These are phyloP conservation scores for Syngnathus rostellatus DNA, from an alignment of 2,797 vertebrate genomes.

Conservation along the genomic window DNA sequence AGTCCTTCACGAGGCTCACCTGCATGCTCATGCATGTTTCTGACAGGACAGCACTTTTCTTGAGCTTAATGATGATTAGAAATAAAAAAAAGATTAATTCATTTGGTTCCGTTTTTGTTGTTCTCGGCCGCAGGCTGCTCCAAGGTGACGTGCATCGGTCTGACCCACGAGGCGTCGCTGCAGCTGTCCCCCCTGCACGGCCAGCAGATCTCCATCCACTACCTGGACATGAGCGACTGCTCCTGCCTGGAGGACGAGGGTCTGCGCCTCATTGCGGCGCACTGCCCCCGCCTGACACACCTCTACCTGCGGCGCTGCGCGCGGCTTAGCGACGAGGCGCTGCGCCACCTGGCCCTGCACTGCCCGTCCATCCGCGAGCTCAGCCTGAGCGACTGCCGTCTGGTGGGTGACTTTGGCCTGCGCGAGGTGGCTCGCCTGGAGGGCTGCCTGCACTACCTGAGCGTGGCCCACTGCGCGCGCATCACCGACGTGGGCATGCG, in stretches of 20 bases:
- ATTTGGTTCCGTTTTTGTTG: too few relatives aligned
- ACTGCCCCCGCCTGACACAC: constrained; percentile 94
- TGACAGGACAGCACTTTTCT: too few relatives aligned
- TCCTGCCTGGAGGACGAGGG: constrained; percentile 96
- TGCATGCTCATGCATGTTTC: background rate
- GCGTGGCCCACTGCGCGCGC: constrained; percentile 91
- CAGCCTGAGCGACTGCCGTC: constrained; percentile 92
- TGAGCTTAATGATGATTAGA: too few relatives aligned
- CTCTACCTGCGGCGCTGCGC: constrained; percentile 91
- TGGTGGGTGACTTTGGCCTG: constrained; percentile 90
- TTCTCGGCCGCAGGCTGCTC: constrained; percentile 77
- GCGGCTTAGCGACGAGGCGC: constrained; percentile 87
- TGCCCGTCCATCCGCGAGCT: constrained; percentile 86
- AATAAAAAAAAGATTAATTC: too few relatives aligned
- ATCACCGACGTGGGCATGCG: constrained; percentile 95
- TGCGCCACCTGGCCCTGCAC: constrained; percentile 91
- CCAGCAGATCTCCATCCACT: constrained; percentile 95
- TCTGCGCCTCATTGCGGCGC: constrained; percentile 88
- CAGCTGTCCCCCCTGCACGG: constrained; percentile 88
- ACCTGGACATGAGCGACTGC: constrained; percentile 97
- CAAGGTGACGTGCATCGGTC: constrained; percentile 96
- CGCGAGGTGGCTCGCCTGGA: constrained; percentile 94
- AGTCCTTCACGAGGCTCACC: constrained; percentile 13
- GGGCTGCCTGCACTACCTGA: constrained; percentile 88
- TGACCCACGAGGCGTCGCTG: constrained; percentile 86